A percentile compares a stretch with the other conserved stretches of the same genome.
These are phyloP conservation scores for Argyresthia albistria DNA, from an alignment of 2,888 invertebrate species.

Conservation along the genomic window DNA sequence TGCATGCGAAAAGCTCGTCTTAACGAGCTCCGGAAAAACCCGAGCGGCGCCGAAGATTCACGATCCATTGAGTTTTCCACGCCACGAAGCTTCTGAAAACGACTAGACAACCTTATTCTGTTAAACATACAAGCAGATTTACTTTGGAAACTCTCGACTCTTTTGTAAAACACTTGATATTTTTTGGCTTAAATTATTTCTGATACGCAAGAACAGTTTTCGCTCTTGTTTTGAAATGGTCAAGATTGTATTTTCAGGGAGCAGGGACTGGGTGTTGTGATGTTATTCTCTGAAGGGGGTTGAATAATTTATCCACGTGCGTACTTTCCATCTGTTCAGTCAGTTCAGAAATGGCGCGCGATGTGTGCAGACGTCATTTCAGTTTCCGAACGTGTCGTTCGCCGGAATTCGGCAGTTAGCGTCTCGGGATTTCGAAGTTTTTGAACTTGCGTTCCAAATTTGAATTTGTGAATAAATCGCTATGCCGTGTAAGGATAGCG, in stretches of 20 bases:
- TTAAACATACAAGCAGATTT: not conserved
- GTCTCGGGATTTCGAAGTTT: not conserved
- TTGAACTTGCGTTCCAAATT: slow-evolving; percentile 2
- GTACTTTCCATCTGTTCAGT: slow-evolving; percentile 24
- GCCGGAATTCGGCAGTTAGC: not conserved
- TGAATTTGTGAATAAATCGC: not conserved
- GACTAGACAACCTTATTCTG: not conserved
- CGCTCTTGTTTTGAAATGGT: not conserved
- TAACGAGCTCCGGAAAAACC: slow-evolving; percentile 3
- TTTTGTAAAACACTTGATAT: not conserved
- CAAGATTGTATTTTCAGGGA: not conserved
- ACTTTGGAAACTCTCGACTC: not conserved
- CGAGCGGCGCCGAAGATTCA: not conserved
- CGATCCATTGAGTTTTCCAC: not conserved
- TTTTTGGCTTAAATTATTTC: not conserved
- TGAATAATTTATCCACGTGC: slow-evolving; percentile 36
- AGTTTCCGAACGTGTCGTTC: slow-evolving; percentile 1
- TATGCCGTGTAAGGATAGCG: not conserved
- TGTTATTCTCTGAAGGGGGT: slow-evolving; percentile 12
- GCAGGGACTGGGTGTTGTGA: slow-evolving; percentile 7
- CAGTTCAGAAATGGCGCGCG: slow-evolving; percentile 38
- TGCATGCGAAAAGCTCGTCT: slow-evolving; percentile 2
- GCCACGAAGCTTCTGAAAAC: not conserved
- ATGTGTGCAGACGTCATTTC: slow-evolving; percentile 1
- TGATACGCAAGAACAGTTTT: not conserved